Evolutionary conservation across 2,888 invertebrate genomes (phyloP), one percentile per base, ranked within the genome.

Genomic region (Hipparchia sbordonii): DNA sequence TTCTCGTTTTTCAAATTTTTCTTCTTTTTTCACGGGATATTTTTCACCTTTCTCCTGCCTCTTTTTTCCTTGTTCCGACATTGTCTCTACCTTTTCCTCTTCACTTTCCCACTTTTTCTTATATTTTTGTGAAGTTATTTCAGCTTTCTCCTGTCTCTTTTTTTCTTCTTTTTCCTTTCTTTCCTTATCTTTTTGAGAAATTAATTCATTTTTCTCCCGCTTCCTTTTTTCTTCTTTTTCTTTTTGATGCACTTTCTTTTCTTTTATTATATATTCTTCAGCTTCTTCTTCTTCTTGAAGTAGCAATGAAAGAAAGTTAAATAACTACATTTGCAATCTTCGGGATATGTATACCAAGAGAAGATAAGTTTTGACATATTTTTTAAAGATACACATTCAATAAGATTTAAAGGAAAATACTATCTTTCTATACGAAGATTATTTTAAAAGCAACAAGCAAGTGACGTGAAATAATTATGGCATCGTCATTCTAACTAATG

Each of bases 21-120:
- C 6, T 54, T n/a, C n/a, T 39, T 60, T 60, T 39, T 46, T 61
- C n/a, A n/a, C 6, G n/a, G 6, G 13, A 57, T 1, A 54, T 59
- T 71, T 71, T 45, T 57, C 51, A 46, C 60, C 71, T 45, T 68
- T 70, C 10, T 66, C 65, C 3, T 48, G 51, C 13, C 39, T 70
- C 72, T 67, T 67, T 60, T 56, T 13, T 70, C 61, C 74, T 52
- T 72, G 70, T 12, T 39, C 52, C 1, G 57, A 2, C 6, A 46
- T 59, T 62, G 60, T 66, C 54, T 72, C 57, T 39, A 39, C 56
- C 39, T 23, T 57, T 8, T 23, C 57, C 13, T 39, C 39, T 39
- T 5, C 2, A 12, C 12, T 71, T 74, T n/a, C 76, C 72, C 57
- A 12, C 54, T 23, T 59, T 74, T 33, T 77, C 75, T 63, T 77